Conservation (phyloP, 2,113 vertebrate species). For the Phaethon lepturus region DNA sequence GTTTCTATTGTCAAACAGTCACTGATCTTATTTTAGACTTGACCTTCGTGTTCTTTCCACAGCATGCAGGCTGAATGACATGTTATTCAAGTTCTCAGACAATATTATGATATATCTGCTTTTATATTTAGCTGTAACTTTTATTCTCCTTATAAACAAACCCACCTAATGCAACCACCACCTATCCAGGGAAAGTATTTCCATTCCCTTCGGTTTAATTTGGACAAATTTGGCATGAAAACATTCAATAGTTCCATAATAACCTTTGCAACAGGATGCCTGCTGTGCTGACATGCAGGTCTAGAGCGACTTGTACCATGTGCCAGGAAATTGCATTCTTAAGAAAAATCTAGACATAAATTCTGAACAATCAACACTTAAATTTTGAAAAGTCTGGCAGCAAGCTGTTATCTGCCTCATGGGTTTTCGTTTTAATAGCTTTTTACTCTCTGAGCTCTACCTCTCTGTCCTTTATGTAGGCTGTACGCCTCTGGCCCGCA, state of each 20-base stretch:
- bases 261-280: constrained; percentile 77
- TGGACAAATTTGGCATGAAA: constrained; percentile 72
- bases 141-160: constrained; percentile 76
- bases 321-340: constrained; percentile 78
- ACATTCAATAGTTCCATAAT: constrained; percentile 73
- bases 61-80: constrained; percentile 72
- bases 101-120: constrained; percentile 77
- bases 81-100: constrained; percentile 70
- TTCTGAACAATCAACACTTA: constrained; percentile 70
- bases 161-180: constrained; percentile 59
- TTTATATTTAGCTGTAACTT: constrained; percentile 78
- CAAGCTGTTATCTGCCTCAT: constrained; percentile 59
- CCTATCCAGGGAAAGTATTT: constrained; percentile 69
- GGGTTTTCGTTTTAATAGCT: constrained; percentile 43
- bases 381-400: constrained; percentile 71
- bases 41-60: constrained; percentile 73
- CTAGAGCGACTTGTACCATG: constrained; percentile 58
- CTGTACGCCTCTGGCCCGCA: not conserved
- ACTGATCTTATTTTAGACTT: constrained; percentile 80
- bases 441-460: constrained; percentile 23
- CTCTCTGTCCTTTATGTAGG: not conserved
- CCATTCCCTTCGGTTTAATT: constrained; percentile 63
- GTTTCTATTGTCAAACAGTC: constrained; percentile 78
- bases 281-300: constrained; percentile 66
- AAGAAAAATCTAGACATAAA: constrained; percentile 70